Evolutionary conservation across 2,113 vertebrate genomes (phyloP).

Genomic region (Calyptomena viridis): DNA sequence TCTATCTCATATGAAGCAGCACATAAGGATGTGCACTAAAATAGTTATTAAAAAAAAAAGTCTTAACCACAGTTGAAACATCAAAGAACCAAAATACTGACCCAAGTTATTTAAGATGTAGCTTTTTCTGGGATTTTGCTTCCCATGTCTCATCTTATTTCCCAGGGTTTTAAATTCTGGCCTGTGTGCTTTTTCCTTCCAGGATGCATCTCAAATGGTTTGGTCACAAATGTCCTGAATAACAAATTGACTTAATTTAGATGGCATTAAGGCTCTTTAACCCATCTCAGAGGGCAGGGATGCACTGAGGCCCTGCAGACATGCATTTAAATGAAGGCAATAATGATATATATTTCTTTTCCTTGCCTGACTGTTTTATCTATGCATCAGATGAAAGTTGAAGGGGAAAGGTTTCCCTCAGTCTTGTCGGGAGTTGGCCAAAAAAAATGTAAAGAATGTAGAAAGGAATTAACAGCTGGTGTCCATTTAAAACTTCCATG

Average conservation of each 20-base stretch:
- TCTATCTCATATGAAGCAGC: background rate
- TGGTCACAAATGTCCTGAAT: conserved; percentile 12
- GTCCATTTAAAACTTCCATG: conserved; percentile 17
- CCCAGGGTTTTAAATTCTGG: background rate
- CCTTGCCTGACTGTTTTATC: conserved; percentile 34
- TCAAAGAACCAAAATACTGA: background rate
- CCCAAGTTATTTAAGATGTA: background rate
- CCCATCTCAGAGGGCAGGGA: background rate
- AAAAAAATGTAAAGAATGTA: conserved; percentile 54
- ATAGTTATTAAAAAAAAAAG: background rate
- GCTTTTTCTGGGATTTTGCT: background rate
- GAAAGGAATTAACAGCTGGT: conserved; percentile 52
- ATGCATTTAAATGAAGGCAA: background rate
- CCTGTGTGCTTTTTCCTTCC: background rate
- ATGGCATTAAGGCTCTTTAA: background rate
- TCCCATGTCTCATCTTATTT: conserved; percentile 10
- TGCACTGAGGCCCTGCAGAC: background rate
- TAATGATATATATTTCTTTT: conserved; percentile 29
- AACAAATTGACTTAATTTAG: conserved; percentile 33
- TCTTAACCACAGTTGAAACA: background rate
- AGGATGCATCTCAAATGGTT: conserved; percentile 21
- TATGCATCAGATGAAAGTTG: conserved; percentile 31
- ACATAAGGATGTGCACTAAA: background rate
- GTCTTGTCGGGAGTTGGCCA: conserved; percentile 34
- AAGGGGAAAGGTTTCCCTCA: conserved; percentile 48